phyloP scores from a whole-genome alignment of 2,113 vertebrate genomes.

The Equus przewalskii region DNA sequence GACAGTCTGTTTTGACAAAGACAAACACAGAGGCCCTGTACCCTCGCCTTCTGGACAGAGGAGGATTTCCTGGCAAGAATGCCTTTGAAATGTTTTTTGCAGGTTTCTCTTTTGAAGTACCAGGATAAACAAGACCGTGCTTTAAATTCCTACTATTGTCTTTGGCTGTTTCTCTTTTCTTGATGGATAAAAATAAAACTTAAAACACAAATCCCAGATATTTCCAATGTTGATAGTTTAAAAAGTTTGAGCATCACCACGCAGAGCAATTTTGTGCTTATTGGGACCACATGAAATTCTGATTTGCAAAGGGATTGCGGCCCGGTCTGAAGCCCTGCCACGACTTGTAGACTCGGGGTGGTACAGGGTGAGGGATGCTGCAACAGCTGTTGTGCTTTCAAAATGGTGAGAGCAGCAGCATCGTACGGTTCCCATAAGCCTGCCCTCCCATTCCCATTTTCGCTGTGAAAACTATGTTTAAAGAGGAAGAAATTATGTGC shows the following conservation, averaged over 20 bases:
- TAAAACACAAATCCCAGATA: background rate
- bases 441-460: background rate
- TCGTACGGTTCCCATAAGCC: background rate
- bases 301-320: constrained; percentile 1
- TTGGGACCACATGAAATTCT: background rate
- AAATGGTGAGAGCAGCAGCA: background rate
- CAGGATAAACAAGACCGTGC: background rate
- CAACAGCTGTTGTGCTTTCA: constrained; percentile 17
- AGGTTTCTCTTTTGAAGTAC: constrained; percentile 47
- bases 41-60: constrained; percentile 6
- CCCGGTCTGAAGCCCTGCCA: background rate
- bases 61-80: constrained; percentile 46
- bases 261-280: background rate
- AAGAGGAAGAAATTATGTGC: background rate
- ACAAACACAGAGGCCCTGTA: background rate
- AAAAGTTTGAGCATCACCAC: background rate
- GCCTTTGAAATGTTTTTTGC: constrained; percentile 64
- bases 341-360: background rate
- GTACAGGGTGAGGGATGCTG: background rate
- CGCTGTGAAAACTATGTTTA: background rate
- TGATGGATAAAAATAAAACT: constrained; percentile 42
- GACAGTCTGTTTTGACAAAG: constrained; percentile 5
- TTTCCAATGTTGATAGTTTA: background rate
- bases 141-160: constrained; percentile 46
- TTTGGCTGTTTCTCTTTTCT: background rate